phyloP scores from a whole-genome alignment of 2,113 vertebrate species.

The Kryptolebias marmoratus region DNA sequence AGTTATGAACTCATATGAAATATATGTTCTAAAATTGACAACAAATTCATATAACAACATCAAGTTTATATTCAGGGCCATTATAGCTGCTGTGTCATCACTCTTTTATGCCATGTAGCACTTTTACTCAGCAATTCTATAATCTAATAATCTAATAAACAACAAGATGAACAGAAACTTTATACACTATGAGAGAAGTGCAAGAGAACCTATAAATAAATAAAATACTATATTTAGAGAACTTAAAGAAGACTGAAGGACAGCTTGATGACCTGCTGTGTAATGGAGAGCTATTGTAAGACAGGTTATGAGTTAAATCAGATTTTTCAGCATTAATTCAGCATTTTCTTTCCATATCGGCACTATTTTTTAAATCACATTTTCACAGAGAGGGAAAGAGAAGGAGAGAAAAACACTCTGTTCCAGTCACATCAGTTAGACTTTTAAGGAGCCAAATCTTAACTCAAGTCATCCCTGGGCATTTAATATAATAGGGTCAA shows the following conservation, averaged over 20 bases:
- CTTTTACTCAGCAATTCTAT: background rate
- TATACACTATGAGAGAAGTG: background rate
- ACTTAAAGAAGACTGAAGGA: constrained; percentile 13
- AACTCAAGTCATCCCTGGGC: background rate
- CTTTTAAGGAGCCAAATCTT: background rate
- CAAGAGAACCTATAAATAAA: background rate
- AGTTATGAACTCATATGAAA: background rate
- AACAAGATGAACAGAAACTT: background rate
- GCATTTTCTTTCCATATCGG: constrained; percentile 31
- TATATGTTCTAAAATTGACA: background rate
- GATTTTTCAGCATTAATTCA: constrained; percentile 46
- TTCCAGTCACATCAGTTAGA: background rate
- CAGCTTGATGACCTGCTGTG: constrained; percentile 42
- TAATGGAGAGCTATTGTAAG: constrained; percentile 49
- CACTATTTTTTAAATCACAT: background rate
- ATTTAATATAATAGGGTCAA: background rate
- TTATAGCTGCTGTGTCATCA: background rate
- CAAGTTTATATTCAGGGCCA: background rate
- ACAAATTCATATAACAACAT: background rate
- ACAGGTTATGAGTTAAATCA: constrained; percentile 5
- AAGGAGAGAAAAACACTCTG: background rate
- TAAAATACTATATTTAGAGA: constrained; percentile 19
- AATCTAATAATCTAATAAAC: background rate
- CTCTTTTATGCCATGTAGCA: background rate
- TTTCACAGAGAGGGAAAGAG: background rate